Conservation (phyloP, 35 echinoderm and acorn worm genomes). For the Chiridota heheva region DNA sequence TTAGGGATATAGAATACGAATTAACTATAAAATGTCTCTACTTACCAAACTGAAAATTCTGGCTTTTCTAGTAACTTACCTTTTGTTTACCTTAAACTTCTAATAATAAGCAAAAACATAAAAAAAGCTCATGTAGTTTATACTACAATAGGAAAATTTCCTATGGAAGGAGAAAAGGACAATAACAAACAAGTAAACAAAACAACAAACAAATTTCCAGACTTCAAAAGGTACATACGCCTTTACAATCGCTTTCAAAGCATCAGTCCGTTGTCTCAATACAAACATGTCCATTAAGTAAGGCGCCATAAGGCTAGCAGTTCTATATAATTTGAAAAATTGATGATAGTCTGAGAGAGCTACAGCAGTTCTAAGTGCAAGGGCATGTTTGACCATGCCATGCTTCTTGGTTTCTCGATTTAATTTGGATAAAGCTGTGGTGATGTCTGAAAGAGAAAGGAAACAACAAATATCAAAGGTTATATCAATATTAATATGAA, state of each 20-base stretch:
- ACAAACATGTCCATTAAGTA: constrained; percentile 96
- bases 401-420: constrained; percentile 48
- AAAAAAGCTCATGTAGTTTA: neutral
- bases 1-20: no score
- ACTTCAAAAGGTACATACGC: constrained; percentile 88
- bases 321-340: constrained; percentile 89
- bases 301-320: constrained; percentile 75
- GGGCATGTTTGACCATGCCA: constrained; percentile 76
- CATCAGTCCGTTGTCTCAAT: constrained; percentile 74
- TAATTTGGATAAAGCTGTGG: constrained; percentile 66
- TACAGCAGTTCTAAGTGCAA: constrained; percentile 81
- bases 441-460: constrained; percentile 56
- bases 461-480: neutral
- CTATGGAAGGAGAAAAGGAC: neutral
- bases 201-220: no score
- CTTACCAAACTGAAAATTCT: neutral
- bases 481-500: neutral
- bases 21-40: no score
- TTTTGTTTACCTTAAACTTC: neutral
- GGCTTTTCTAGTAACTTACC: neutral
- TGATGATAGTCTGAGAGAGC: constrained; percentile 82
- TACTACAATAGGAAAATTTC: neutral
- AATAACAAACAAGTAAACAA: neutral
- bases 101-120: neutral
- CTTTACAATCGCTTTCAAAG: constrained; percentile 72